These are phyloP conservation scores for Lepilemur ruficaudatus DNA, from an alignment of 2,797 vertebrate species.

Conservation along the genomic window DNA sequence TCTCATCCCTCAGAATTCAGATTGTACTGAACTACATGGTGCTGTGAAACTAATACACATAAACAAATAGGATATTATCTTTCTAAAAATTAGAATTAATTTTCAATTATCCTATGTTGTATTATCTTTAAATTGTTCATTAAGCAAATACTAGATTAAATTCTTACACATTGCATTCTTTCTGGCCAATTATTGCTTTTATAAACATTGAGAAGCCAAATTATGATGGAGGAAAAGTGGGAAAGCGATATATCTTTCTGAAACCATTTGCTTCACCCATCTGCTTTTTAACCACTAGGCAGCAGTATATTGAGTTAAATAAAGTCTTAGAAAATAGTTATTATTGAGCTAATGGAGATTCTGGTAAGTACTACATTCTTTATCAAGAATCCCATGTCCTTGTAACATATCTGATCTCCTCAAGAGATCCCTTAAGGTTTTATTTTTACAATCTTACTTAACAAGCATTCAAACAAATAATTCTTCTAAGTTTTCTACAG, in stretches of 20 bases:
- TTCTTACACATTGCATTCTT: not conserved
- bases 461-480: constrained; percentile 44
- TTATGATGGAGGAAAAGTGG: not conserved
- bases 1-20: not conserved
- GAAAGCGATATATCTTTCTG: not conserved
- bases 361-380: not conserved
- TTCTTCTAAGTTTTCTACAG: not conserved
- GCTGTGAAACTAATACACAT: not conserved
- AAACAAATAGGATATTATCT: not conserved
- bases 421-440: not conserved
- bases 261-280: not conserved
- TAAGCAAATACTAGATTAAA: not conserved
- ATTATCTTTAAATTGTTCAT: constrained; percentile 54
- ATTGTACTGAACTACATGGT: not conserved
- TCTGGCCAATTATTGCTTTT: not conserved
- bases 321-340: constrained; percentile 12
- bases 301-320: not conserved
- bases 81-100: constrained; percentile 42
- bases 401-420: constrained; percentile 10
- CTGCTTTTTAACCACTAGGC: not conserved
- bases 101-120: constrained; percentile 1
- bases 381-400: not conserved
- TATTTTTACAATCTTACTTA: constrained; percentile 34
- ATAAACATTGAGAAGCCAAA: not conserved
- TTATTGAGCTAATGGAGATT: not conserved